phyloP scores from a whole-genome alignment of 2,113 vertebrate genomes.

The Apistogramma diplotaenia region DNA sequence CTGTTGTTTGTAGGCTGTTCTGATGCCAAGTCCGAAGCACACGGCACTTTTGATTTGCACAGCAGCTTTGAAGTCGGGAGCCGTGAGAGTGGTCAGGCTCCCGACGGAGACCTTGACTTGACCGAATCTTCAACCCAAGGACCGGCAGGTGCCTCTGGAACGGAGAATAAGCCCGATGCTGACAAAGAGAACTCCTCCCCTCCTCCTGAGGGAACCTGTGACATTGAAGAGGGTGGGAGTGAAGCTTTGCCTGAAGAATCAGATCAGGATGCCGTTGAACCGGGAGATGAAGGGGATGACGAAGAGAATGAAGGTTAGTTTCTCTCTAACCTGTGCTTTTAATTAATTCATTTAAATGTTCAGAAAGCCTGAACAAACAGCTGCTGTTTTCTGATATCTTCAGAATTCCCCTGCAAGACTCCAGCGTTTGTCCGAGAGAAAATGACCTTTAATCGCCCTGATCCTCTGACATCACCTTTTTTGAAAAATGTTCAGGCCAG shows the following conservation, averaged over 20 bases:
- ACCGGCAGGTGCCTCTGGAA: neutral
- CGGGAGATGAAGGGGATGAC: slow-evolving; percentile 8
- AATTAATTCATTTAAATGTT: neutral
- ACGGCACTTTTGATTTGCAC: neutral
- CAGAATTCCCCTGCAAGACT: slow-evolving; percentile 68
- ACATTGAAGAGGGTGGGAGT: neutral
- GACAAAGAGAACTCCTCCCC: slow-evolving; percentile 10
- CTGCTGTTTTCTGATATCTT: neutral
- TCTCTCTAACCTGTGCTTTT: neutral
- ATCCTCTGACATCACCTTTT: slow-evolving; percentile 33
- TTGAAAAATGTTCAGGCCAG: slow-evolving; percentile 44
- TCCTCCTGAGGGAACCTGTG: neutral
- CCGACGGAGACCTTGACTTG: neutral
- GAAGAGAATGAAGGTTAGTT: slow-evolving; percentile 52
- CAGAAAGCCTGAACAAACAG: neutral
- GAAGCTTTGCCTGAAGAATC: neutral
- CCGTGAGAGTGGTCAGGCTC: neutral
- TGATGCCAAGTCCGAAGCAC: neutral
- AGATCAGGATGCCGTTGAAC: neutral
- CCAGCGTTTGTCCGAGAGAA: slow-evolving; percentile 74
- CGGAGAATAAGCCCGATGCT: neutral
- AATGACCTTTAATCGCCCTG: slow-evolving; percentile 19
- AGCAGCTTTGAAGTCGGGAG: neutral
- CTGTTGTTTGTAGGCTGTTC: slow-evolving; percentile 28
- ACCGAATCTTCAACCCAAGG: neutral